Conservation (phyloP, 2,797 vertebrate genomes). For the Caiman crocodilus region DNA sequence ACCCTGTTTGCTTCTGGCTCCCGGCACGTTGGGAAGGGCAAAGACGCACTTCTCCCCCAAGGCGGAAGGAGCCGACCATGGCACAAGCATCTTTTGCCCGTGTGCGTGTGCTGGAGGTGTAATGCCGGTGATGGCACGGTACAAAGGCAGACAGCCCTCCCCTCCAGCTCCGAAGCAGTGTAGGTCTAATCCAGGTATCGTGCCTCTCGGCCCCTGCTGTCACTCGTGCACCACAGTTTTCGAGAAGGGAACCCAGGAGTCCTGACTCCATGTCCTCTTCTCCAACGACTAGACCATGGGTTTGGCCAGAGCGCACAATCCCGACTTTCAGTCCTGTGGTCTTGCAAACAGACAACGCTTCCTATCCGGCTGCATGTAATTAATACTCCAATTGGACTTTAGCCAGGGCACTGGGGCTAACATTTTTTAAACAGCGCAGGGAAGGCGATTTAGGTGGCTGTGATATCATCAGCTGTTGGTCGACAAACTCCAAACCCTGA, state of each 20-base stretch:
- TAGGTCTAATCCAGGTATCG: not conserved
- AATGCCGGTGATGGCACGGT: not conserved
- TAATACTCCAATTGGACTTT: not conserved
- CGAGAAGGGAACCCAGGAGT: not conserved
- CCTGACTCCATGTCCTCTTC: not conserved
- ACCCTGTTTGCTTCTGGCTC: no score
- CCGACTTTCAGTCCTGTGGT: not conserved
- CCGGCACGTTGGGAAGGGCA: no score
- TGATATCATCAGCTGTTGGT: not conserved
- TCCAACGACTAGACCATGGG: not conserved
- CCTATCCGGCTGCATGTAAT: accelerated
- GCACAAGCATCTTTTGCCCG: no score
- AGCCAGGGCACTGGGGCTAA: not conserved
- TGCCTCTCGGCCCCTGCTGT: not conserved
- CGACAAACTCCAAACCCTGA: slow-evolving; percentile 38
- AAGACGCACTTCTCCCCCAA: no score
- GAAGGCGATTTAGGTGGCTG: slow-evolving; percentile 31
- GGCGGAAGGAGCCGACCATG: no score
- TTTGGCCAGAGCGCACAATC: not conserved
- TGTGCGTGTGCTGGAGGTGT: no score
- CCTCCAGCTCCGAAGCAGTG: slow-evolving; percentile 22
- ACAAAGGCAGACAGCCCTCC: slow-evolving; percentile 36
- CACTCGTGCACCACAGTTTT: not conserved
- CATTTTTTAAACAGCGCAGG: not conserved
- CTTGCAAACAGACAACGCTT: not conserved